phyloP scores from a whole-genome alignment of 1,140 invertebrate genomes.

The Bombus waltoni region DNA sequence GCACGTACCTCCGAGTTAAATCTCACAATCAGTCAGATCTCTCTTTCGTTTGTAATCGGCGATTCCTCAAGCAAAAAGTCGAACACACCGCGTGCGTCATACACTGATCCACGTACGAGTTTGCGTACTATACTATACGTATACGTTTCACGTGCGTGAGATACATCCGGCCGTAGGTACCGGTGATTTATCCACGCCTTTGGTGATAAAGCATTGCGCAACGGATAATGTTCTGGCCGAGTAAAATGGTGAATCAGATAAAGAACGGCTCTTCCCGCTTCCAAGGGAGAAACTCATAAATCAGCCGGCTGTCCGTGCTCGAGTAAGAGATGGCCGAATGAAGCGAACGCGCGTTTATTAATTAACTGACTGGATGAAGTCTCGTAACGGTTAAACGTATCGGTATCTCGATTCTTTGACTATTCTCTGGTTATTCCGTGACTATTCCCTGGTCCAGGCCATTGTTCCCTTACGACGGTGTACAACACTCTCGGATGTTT shows the following conservation, averaged over 20 bases:
- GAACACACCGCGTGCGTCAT: neutral
- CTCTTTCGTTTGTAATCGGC: neutral
- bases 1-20: neutral
- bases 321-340: conserved; percentile 35
- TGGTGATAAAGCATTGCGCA: conserved; percentile 74
- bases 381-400: conserved; percentile 57
- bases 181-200: conserved; percentile 69
- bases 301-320: conserved; percentile 58
- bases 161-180: conserved; percentile 36
- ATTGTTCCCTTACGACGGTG: conserved; percentile 42
- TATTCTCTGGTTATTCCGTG: neutral
- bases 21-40: neutral
- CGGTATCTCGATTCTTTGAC: conserved; percentile 25
- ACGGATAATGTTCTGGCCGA: conserved; percentile 65
- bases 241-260: conserved; percentile 70
- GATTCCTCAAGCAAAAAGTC: conserved; percentile 13
- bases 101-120: neutral
- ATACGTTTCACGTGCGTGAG: conserved; percentile 40
- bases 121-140: neutral
- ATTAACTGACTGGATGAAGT: conserved; percentile 62
- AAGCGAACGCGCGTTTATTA: conserved; percentile 59
- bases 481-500: conserved; percentile 31
- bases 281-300: conserved; percentile 61
- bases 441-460: neutral
- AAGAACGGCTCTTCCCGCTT: conserved; percentile 55